Evolutionary conservation across 2,113 vertebrate species (phyloP).

Genomic region (Boleophthalmus pectinirostris): DNA sequence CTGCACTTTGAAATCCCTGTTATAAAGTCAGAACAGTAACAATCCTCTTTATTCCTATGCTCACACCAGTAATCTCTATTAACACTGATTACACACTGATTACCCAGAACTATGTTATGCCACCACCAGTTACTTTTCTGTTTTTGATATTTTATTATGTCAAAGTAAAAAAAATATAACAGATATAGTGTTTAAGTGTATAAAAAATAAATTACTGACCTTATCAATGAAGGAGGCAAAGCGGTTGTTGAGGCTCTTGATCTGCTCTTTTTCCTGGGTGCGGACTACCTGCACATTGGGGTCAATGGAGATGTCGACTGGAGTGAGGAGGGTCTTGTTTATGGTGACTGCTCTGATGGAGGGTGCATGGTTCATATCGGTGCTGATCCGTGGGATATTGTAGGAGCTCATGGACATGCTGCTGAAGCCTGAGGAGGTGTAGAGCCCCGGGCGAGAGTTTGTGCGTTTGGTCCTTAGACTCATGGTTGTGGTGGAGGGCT

Average conservation of each 20-base stretch:
- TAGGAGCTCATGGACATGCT: conserved; percentile 54
- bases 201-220: too few relatives aligned
- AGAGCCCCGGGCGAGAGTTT: background rate
- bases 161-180: too few relatives aligned
- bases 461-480: conserved; percentile 40
- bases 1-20: background rate
- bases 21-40: too few relatives aligned
- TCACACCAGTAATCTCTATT: background rate
- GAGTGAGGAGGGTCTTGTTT: conserved; percentile 73
- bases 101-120: background rate
- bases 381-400: conserved; percentile 24
- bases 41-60: too few relatives aligned
- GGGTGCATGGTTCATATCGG: background rate
- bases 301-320: conserved; percentile 73
- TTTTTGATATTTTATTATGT: too few relatives aligned
- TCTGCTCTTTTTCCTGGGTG: conserved; percentile 80
- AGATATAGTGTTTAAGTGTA: too few relatives aligned
- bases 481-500: conserved; percentile 37
- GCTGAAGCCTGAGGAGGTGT: conserved; percentile 31
- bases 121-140: background rate
- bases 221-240: conserved; percentile 79
- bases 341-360: conserved; percentile 71
- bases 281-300: conserved; percentile 72
- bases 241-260: conserved; percentile 79
- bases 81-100: background rate